Conservation (phyloP, 2,113 vertebrate genomes). For the Tragelaphus imberbis region DNA sequence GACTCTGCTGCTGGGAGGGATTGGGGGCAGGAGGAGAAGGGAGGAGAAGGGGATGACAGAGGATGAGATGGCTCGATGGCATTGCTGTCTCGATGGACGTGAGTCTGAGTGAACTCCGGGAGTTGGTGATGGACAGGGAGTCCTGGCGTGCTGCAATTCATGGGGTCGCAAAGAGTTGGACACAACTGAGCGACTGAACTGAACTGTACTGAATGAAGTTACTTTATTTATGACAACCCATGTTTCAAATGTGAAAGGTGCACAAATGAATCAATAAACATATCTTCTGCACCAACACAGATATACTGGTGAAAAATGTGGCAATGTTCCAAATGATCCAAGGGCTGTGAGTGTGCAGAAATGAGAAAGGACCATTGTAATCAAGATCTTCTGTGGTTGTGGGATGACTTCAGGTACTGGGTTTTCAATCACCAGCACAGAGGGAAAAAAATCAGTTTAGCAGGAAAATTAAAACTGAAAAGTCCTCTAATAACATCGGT, state of each 20-base stretch:
- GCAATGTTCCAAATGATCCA: neutral
- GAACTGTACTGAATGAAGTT: neutral
- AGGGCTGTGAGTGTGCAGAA: neutral
- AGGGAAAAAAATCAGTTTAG: neutral
- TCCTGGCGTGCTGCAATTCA: too few species aligned
- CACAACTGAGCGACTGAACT: too few species aligned
- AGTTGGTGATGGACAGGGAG: too few species aligned
- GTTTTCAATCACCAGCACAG: neutral
- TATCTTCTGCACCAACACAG: neutral
- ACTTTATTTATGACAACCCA: neutral
- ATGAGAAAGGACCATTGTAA: neutral
- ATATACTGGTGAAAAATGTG: neutral
- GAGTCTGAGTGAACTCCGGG: too few species aligned
- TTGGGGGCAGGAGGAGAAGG: too few species aligned
- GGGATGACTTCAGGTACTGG: neutral
- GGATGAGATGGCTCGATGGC: too few species aligned
- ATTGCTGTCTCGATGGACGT: too few species aligned
- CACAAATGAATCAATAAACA: neutral
- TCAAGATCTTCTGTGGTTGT: neutral
- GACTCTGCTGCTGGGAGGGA: too few species aligned
- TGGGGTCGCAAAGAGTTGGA: too few species aligned
- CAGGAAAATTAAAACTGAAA: neutral
- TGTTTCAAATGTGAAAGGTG: neutral
- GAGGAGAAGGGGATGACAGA: too few species aligned
- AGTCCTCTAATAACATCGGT: neutral